Conservation (phyloP, 2,797 vertebrate species). For the Macropodus opercularis region DNA sequence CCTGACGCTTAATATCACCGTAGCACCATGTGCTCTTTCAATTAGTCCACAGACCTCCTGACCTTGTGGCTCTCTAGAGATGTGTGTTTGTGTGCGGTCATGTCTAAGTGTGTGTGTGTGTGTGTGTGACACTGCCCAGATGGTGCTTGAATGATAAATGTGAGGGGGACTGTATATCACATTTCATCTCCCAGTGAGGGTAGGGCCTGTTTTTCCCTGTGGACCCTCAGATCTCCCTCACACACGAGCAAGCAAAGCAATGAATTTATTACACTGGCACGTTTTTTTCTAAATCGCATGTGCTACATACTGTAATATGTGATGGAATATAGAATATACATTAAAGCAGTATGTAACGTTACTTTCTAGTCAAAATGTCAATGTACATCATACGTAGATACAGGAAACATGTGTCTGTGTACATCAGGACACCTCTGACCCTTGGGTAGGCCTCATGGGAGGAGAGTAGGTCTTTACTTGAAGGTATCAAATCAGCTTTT, state of each 20-base stretch:
- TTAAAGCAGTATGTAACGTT: too few relatives aligned
- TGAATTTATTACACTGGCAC: too few relatives aligned
- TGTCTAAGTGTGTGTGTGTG: constrained; percentile 18
- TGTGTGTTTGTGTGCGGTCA: constrained; percentile 27
- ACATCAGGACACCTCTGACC: too few relatives aligned
- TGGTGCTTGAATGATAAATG: constrained; percentile 70
- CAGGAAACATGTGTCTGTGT: neutral
- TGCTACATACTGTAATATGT: too few relatives aligned
- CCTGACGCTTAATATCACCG: constrained; percentile 62
- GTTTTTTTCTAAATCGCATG: too few relatives aligned
- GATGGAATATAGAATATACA: too few relatives aligned
- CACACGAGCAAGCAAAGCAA: too few relatives aligned
- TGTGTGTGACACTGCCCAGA: constrained; percentile 66
- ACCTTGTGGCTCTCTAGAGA: constrained; percentile 66
- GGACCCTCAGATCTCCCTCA: constrained; percentile 21
- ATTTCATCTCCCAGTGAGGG: constrained; percentile 63
- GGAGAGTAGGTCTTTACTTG: constrained; percentile 15
- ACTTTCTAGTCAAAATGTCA: too few relatives aligned
- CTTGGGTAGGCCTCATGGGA: neutral
- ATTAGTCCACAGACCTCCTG: constrained; percentile 67
- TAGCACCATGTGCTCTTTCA: constrained; percentile 73
- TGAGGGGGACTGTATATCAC: constrained; percentile 51
- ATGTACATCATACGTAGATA: neutral
- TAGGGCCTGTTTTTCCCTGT: constrained; percentile 37
- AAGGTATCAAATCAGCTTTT: constrained; percentile 44